Conservation (phyloP, 2,888 invertebrate species). For the Clostera curtula region DNA sequence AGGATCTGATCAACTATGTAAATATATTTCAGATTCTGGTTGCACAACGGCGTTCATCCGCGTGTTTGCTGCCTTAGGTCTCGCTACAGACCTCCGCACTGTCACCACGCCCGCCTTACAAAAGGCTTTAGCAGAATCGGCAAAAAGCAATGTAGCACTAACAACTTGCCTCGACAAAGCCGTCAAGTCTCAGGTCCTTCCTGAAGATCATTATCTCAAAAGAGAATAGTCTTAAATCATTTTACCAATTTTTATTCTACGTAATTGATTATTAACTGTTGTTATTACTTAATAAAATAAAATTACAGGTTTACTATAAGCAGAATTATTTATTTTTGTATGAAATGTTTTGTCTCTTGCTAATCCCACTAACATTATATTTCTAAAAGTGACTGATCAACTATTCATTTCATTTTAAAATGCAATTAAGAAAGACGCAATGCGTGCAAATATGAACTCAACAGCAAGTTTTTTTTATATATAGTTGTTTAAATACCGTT, state of each 20-base stretch:
- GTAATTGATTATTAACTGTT: too few relatives aligned
- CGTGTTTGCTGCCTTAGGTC: slow-evolving; percentile 80
- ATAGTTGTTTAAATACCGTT: too few relatives aligned
- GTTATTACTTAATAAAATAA: too few relatives aligned
- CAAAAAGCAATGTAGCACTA: slow-evolving; percentile 71
- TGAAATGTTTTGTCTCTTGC: too few relatives aligned
- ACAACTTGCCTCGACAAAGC: slow-evolving; percentile 73
- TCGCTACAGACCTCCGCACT: slow-evolving; percentile 78
- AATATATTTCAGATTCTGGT: slow-evolving; percentile 61
- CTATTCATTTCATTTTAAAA: neutral
- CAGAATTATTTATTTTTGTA: too few relatives aligned
- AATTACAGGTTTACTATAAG: too few relatives aligned
- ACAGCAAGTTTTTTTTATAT: too few relatives aligned
- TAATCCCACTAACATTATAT: too few relatives aligned
- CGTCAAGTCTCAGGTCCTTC: slow-evolving; percentile 44
- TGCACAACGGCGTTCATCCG: slow-evolving; percentile 80
- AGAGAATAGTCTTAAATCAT: slow-evolving; percentile 24
- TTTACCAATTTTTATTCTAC: slow-evolving; percentile 5
- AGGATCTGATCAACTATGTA: neutral
- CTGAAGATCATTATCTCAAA: slow-evolving; percentile 68
- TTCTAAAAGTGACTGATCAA: neutral
- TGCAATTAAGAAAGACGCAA: too few relatives aligned
- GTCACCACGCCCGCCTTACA: slow-evolving; percentile 77
- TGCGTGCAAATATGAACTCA: too few relatives aligned
- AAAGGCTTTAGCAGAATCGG: slow-evolving; percentile 75